These are phyloP conservation scores for Bufo bufo DNA, from an alignment of 2,113 vertebrate genomes.

Conservation along the genomic window DNA sequence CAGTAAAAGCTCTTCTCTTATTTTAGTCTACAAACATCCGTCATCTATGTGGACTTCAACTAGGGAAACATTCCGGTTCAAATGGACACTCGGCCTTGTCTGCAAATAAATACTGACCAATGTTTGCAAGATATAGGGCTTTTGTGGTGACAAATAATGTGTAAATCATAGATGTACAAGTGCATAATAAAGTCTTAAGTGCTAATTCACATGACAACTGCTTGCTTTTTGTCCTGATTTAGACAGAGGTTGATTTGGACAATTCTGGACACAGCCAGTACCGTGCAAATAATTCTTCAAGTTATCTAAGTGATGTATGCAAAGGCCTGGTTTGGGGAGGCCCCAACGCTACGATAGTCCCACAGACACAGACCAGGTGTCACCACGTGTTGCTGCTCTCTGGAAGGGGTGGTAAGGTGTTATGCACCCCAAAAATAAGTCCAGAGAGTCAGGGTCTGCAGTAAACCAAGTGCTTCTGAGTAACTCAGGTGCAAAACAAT, in stretches of 20 bases:
- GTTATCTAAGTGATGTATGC: no score
- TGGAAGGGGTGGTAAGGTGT: no score
- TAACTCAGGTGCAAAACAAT: no score
- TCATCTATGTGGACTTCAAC: conserved; percentile 47
- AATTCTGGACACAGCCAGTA: neutral
- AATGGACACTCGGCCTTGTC: conserved; percentile 43
- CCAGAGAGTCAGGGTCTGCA: no score
- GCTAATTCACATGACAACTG: conserved; percentile 52
- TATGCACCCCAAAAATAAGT: no score
- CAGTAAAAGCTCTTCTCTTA: neutral
- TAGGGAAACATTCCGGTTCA: conserved; percentile 44
- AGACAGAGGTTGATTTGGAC: neutral
- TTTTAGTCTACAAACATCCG: conserved; percentile 35
- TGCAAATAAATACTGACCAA: conserved; percentile 35
- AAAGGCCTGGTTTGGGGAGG: no score
- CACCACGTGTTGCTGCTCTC: no score
- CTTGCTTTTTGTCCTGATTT: conserved; percentile 11
- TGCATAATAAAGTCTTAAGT: conserved; percentile 58
- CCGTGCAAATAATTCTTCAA: no score
- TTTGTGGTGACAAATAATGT: conserved; percentile 52
- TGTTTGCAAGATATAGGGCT: conserved; percentile 51
- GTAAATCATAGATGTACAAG: conserved; percentile 49
- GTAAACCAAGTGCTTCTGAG: no score
- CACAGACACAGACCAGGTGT: no score
- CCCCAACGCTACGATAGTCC: no score